These are phyloP conservation scores for Entelurus aequoreus DNA, from an alignment of 2,113 vertebrate species.

Conservation along the genomic window DNA sequence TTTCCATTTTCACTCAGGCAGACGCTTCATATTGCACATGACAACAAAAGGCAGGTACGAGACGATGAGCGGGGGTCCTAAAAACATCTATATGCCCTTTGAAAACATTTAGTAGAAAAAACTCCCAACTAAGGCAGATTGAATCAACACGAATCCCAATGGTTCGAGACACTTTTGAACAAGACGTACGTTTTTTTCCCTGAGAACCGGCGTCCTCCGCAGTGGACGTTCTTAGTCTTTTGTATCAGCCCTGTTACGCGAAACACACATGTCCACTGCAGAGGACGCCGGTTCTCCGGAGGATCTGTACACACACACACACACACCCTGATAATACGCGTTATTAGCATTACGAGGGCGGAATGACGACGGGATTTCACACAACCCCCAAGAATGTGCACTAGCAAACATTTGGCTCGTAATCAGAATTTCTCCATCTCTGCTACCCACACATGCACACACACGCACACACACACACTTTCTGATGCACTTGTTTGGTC, in stretches of 20 bases:
- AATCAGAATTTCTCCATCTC: slow-evolving; percentile 10
- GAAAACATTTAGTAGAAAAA: slow-evolving; percentile 33
- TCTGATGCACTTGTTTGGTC: too few species aligned
- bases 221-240: too few species aligned
- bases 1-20: slow-evolving; percentile 60
- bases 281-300: too few species aligned
- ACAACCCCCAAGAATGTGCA: background rate
- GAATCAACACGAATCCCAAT: slow-evolving; percentile 18
- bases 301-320: slow-evolving; percentile 11
- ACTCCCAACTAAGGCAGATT: slow-evolving; percentile 31
- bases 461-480: background rate
- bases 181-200: too few species aligned
- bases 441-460: slow-evolving; percentile 4
- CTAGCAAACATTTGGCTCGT: slow-evolving; percentile 14
- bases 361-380: slow-evolving; percentile 9
- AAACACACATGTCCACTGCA: too few species aligned
- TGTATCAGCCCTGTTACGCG: too few species aligned
- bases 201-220: too few species aligned
- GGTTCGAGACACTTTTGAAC: background rate
- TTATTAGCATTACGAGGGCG: slow-evolving; percentile 9
- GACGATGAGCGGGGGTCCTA: slow-evolving; percentile 19
- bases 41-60: slow-evolving; percentile 52
- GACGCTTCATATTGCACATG: slow-evolving; percentile 63
- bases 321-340: slow-evolving; percentile 18
- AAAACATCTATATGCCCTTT: slow-evolving; percentile 41